phyloP scores from a whole-genome alignment of 2,113 vertebrate species.

The Eupsittula cactorum region DNA sequence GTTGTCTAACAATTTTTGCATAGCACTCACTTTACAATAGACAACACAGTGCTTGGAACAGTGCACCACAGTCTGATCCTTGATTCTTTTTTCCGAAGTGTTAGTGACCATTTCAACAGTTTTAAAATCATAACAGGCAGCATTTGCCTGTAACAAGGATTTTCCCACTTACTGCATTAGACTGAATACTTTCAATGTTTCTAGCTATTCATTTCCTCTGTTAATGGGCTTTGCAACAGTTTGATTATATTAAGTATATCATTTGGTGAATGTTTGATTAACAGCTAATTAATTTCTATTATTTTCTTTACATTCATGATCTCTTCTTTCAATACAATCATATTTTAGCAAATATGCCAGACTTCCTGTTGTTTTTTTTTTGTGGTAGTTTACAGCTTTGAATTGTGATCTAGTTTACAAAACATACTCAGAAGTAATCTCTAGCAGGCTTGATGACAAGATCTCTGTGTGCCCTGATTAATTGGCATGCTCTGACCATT shows the following conservation, averaged over 20 bases:
- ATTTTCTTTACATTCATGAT: background rate
- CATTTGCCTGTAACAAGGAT: background rate
- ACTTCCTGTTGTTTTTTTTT: background rate
- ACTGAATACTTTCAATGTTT: background rate
- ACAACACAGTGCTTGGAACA: background rate
- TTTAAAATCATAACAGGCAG: background rate
- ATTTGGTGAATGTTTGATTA: background rate
- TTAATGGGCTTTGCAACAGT: background rate
- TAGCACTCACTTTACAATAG: background rate
- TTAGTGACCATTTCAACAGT: background rate
- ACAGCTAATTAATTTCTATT: background rate
- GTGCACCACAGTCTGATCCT: background rate
- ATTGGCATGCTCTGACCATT: background rate
- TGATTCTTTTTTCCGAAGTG: background rate
- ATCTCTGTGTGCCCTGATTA: background rate
- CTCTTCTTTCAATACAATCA: background rate
- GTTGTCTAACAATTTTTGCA: background rate
- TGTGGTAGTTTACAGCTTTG: background rate
- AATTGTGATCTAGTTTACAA: background rate
- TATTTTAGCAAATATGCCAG: background rate
- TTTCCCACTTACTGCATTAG: background rate
- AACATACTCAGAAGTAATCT: background rate
- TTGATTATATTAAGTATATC: background rate
- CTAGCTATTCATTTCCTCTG: background rate
- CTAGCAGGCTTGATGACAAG: background rate